phyloP scores from a whole-genome alignment of 1,140 invertebrate genomes.

The Scaptomyza graminum region DNA sequence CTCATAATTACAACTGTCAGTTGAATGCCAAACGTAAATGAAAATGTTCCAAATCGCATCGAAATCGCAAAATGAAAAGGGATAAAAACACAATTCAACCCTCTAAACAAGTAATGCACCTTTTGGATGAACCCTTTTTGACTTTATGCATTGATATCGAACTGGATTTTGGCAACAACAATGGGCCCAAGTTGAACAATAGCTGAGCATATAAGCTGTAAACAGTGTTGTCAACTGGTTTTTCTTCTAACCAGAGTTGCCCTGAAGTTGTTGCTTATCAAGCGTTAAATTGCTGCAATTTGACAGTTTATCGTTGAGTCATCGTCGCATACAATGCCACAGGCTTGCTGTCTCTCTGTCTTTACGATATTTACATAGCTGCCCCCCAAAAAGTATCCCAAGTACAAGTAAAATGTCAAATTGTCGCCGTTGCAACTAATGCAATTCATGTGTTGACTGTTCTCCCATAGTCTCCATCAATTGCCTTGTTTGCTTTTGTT shows the following conservation, averaged over 20 bases:
- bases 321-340: slow-evolving; percentile 43
- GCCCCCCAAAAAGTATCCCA: slow-evolving; percentile 47
- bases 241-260: not conserved
- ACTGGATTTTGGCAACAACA: slow-evolving; percentile 16
- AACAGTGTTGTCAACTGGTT: slow-evolving; percentile 25
- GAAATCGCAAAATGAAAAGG: slow-evolving; percentile 1
- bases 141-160: slow-evolving; percentile 40
- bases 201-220: not conserved
- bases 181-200: slow-evolving; percentile 35
- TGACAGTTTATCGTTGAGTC: slow-evolving; percentile 68
- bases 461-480: not conserved
- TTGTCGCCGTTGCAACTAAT: slow-evolving; percentile 52
- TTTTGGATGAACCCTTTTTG: slow-evolving; percentile 53
- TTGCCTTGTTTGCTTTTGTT: slow-evolving; percentile 36
- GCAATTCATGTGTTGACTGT: slow-evolving; percentile 47
- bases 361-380: slow-evolving; percentile 48
- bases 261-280: slow-evolving; percentile 51
- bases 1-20: slow-evolving; percentile 61
- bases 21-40: slow-evolving; percentile 26
- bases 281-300: slow-evolving; percentile 77
- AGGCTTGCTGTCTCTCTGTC: slow-evolving; percentile 18
- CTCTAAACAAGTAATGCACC: slow-evolving; percentile 32
- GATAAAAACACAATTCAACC: slow-evolving; percentile 9
- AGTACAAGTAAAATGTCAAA: slow-evolving; percentile 62
- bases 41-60: slow-evolving; percentile 41